Conservation (phyloP, 2,888 invertebrate genomes). For the Horisme vitalbata region DNA sequence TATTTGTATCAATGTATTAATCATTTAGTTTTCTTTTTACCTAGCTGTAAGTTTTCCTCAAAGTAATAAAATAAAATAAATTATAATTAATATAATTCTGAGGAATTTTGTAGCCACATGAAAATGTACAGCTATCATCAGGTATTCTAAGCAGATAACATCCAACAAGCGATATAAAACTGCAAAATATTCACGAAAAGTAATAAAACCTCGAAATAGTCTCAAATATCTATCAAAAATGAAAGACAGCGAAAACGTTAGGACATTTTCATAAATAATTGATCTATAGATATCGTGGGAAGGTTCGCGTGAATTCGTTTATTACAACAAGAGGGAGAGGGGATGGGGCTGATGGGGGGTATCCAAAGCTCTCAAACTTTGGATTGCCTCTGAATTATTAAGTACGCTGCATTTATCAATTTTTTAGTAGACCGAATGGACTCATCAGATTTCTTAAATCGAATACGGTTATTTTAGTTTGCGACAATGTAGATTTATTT, state of each 20-base stretch:
- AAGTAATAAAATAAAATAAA: too few relatives aligned
- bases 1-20: too few relatives aligned
- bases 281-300: conserved; percentile 11
- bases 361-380: conserved; percentile 4
- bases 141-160: too few relatives aligned
- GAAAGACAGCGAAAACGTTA: not conserved
- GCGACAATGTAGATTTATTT: not conserved
- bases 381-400: conserved; percentile 18
- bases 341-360: not conserved
- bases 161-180: too few relatives aligned
- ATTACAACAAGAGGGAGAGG: not conserved
- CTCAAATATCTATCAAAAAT: not conserved
- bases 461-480: conserved; percentile 1
- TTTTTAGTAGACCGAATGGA: conserved; percentile 9
- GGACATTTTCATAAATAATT: conserved; percentile 7
- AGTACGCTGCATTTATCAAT: conserved; percentile 13
- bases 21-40: too few relatives aligned
- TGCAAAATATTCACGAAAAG: not conserved
- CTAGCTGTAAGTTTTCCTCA: too few relatives aligned
- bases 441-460: conserved; percentile 11
- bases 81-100: too few relatives aligned
- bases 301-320: conserved; percentile 17
- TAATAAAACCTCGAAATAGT: not conserved
- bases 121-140: too few relatives aligned
- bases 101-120: too few relatives aligned